Base-by-base conservation (phyloP, 2,797 vertebrate genomes). In the Acipenser oxyrinchus region DNA sequence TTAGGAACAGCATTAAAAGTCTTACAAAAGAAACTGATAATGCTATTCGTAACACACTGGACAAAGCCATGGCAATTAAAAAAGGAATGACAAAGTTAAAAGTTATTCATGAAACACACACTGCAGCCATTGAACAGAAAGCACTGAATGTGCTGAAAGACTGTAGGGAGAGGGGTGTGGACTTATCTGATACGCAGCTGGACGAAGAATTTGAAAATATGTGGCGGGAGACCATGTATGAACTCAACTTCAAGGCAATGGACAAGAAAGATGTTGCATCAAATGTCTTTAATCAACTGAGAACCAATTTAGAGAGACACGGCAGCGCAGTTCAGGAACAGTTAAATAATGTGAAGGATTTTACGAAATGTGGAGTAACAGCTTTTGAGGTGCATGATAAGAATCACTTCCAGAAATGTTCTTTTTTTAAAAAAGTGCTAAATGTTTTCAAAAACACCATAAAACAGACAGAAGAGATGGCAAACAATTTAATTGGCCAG, bases 1-100 rank as follows among this genome's bases (percentile, higher is more conserved):
- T 88, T 55, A 0, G 9, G 0, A 76, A 71, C 0, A 74, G 15
- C 2, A 74, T 78, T 18, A 64, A 0, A 0, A 55, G 69, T 4
- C 70, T 87, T n/a, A 62, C 10, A 60, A 50, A 18, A 0, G 84
- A 88, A 52, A 77, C 78, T 1, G 7, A 53, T 18, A 57, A 10
- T 10, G 76, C 70, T 3, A 49, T 71, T 0, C 3, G 0, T 0
- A 69, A 4, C 3, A 69, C 72, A 18, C 37, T 81, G 2, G 65
- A 79, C 0, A 15, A 10, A 8, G 49, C 48, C 0, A 10, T 83
- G 49, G 7, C 70, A 0, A 60, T 60, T 2, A 72, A 67, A 51
- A 68, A 7, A 3, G 61, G 68, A 53, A 68, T 15, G n/a, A 61
- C 68, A 37, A 60, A 74, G 58, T 49, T 68, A n/a, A 23, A 81